phyloP scores from a whole-genome alignment of 2,797 vertebrate genomes.

The Hydrolagus colliei region DNA sequence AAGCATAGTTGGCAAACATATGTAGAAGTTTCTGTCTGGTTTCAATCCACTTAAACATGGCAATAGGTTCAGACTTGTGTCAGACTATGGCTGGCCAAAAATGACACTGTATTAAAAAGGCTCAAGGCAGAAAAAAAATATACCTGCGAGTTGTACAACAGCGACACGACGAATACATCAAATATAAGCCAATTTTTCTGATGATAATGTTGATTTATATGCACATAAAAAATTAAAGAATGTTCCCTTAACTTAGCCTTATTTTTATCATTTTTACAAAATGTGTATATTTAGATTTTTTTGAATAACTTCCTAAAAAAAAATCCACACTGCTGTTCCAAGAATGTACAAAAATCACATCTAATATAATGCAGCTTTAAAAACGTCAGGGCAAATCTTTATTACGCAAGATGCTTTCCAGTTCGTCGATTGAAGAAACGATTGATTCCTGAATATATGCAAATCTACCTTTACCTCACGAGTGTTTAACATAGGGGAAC shows the following conservation, averaged over 20 bases:
- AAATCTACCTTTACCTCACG: not conserved
- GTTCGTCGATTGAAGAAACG: slow-evolving; percentile 11
- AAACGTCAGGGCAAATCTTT: slow-evolving; percentile 41
- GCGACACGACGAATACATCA: not conserved
- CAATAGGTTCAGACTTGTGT: too few relatives aligned
- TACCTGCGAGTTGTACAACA: not conserved
- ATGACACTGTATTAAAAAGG: not conserved
- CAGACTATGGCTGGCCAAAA: not conserved
- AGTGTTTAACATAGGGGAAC: not conserved
- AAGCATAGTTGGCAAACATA: too few relatives aligned
- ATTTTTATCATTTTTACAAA: slow-evolving; percentile 12
- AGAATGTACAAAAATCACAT: slow-evolving; percentile 20
- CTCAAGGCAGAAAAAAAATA: not conserved
- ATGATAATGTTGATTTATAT: slow-evolving; percentile 10
- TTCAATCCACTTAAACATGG: too few relatives aligned
- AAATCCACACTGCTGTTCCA: slow-evolving; percentile 35
- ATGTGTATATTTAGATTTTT: slow-evolving; percentile 23
- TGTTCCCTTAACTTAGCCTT: not conserved
- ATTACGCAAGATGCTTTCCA: slow-evolving; percentile 37
- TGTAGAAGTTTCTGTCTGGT: too few relatives aligned
- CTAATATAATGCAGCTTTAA: slow-evolving; percentile 26
- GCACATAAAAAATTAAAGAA: slow-evolving; percentile 18
- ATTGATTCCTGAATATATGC: slow-evolving; percentile 1
- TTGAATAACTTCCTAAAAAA: slow-evolving; percentile 5
- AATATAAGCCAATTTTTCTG: not conserved